Percentiles rank a stretch among this genome's conserved stretches.
phyloP scores from a whole-genome alignment of 1,140 invertebrate genomes.

The Neodiprion virginianus region DNA sequence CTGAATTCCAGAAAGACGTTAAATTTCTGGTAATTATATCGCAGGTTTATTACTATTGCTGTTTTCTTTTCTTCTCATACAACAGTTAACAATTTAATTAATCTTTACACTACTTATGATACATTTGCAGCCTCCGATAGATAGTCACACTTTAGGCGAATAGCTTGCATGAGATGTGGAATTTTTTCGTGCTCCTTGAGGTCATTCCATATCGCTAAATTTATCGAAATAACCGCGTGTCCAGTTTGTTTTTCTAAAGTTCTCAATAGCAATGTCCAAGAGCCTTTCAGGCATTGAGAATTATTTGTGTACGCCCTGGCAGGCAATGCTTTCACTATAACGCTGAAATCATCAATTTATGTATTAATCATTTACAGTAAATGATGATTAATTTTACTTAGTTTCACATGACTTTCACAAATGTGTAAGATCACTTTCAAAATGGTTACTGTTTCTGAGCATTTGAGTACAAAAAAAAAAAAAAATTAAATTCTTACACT shows the following conservation, averaged over 20 bases:
- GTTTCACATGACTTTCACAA: too few species aligned
- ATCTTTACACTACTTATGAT: not conserved
- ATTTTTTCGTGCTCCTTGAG: slow-evolving; percentile 60
- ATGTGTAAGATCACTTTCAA: too few species aligned
- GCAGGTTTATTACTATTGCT: too few species aligned
- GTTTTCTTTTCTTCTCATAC: too few species aligned
- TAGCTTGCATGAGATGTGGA: slow-evolving; percentile 59
- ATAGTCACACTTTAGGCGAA: slow-evolving; percentile 45
- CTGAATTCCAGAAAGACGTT: too few species aligned
- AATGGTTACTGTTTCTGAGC: too few species aligned
- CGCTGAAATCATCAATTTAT: slow-evolving; percentile 50
- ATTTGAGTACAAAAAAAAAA: too few species aligned
- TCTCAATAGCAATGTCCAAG: slow-evolving; percentile 44
- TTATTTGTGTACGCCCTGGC: slow-evolving; percentile 52
- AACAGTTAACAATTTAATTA: too few species aligned
- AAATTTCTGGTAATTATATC: too few species aligned
- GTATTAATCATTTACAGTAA: slow-evolving; percentile 16
- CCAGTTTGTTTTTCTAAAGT: slow-evolving; percentile 51
- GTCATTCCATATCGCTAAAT: slow-evolving; percentile 48
- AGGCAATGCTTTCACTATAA: slow-evolving; percentile 51
- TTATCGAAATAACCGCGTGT: slow-evolving; percentile 52
- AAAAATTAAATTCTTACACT: slow-evolving; percentile 49
- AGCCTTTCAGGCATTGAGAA: slow-evolving; percentile 45
- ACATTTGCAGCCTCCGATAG: not conserved
- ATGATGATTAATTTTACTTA: too few species aligned